phyloP scores from a whole-genome alignment of 2,113 vertebrate genomes.

The Tachycineta bicolor region DNA sequence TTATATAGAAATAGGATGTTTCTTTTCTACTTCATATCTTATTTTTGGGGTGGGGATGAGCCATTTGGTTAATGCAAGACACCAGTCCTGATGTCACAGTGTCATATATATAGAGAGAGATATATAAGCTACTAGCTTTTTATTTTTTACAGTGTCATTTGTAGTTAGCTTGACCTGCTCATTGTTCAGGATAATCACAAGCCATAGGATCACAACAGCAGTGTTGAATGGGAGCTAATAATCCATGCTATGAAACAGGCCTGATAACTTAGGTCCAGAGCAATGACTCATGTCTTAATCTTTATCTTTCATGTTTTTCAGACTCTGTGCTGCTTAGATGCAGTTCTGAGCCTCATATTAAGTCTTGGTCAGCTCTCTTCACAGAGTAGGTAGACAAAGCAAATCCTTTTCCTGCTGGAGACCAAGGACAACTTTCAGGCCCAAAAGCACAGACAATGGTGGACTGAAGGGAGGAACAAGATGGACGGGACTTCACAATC shows the following conservation, averaged over 20 bases:
- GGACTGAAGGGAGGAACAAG: no score
- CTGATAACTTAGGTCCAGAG: neutral
- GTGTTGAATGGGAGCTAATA: fast-evolving
- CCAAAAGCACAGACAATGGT: no score
- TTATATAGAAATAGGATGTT: neutral
- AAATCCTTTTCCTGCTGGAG: no score
- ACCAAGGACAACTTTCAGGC: no score
- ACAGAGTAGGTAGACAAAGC: no score
- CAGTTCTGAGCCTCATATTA: no score
- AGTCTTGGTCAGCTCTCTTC: no score
- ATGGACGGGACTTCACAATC: no score
- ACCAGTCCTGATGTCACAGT: neutral
- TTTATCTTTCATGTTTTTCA: no score
- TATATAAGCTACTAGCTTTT: neutral
- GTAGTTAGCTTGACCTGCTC: neutral
- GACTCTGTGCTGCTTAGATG: no score
- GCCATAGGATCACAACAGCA: neutral
- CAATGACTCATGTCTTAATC: no score
- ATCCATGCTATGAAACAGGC: neutral
- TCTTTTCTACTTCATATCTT: neutral
- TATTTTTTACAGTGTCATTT: neutral
- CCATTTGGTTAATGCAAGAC: neutral
- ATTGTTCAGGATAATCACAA: neutral
- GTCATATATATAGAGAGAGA: fast-evolving
- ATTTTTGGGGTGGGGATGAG: neutral